A percentile compares a stretch with the other conserved stretches of the same genome.
These are phyloP conservation scores for Chydorus sphaericus DNA, from an alignment of 2,888 invertebrate genomes.

Conservation along the genomic window DNA sequence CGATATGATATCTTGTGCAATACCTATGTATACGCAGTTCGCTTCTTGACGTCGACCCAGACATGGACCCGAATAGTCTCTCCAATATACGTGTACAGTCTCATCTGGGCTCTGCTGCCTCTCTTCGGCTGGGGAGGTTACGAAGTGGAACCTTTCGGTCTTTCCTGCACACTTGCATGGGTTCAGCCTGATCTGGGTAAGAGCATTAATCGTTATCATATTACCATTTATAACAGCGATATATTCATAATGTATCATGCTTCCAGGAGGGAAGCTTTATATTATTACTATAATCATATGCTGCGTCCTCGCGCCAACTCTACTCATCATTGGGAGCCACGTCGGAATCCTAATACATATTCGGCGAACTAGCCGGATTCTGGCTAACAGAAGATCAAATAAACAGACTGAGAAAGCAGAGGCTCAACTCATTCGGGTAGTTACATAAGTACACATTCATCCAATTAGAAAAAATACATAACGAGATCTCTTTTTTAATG, in stretches of 20 bases:
- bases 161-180: conserved; percentile 21
- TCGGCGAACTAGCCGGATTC: conserved; percentile 15
- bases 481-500: no score
- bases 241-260: no score
- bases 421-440: conserved; percentile 1
- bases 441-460: no score
- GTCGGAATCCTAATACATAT: conserved; percentile 19
- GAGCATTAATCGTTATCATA: no score
- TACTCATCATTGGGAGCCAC: conserved; percentile 19
- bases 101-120: conserved; percentile 20
- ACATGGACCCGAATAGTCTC: no score
- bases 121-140: conserved; percentile 19
- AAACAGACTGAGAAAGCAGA: conserved; percentile 13
- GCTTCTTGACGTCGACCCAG: no score
- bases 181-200: no score
- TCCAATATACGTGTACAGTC: no score
- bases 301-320: conserved; percentile 18
- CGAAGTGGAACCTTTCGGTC: conserved; percentile 20
- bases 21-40: no score
- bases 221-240: no score
- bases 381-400: conserved; percentile 11
- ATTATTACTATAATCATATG: conserved; percentile 17
- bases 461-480: no score
- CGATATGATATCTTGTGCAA: no score
- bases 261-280: conserved; percentile 18